Percentiles rank a stretch among this genome's conserved stretches.
Evolutionary conservation across 1,140 invertebrate species (phyloP).

Genomic region (Temnothorax nylanderi): DNA sequence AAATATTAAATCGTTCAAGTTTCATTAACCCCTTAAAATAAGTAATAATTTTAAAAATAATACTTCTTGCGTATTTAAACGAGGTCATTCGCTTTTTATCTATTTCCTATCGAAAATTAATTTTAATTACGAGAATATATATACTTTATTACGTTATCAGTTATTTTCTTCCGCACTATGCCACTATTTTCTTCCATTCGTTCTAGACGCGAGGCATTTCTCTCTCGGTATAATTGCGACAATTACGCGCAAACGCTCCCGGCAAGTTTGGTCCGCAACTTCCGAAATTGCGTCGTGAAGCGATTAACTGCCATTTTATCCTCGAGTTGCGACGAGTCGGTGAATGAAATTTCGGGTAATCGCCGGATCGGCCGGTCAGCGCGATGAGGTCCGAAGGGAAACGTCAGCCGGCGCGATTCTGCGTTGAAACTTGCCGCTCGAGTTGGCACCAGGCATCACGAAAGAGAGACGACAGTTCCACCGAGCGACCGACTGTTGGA

Average conservation of each 20-base stretch:
- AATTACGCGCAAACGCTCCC: slow-evolving; percentile 50
- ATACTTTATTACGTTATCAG: background rate
- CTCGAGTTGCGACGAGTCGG: slow-evolving; percentile 33
- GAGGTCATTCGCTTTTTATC: background rate
- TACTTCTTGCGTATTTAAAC: background rate
- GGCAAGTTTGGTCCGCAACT: slow-evolving; percentile 49
- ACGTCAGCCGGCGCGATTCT: slow-evolving; percentile 51
- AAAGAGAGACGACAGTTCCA: slow-evolving; percentile 43
- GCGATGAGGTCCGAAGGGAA: slow-evolving; percentile 41
- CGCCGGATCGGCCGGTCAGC: slow-evolving; percentile 44
- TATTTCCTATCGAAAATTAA: background rate
- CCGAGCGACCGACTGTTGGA: slow-evolving; percentile 1
- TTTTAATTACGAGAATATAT: background rate
- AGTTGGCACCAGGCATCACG: slow-evolving; percentile 27
- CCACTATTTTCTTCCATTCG: background rate
- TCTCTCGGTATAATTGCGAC: slow-evolving; percentile 15
- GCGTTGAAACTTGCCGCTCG: slow-evolving; percentile 46
- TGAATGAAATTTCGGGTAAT: slow-evolving; percentile 51
- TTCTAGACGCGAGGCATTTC: background rate
- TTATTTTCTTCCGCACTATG: background rate
- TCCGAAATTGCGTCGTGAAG: slow-evolving; percentile 50
- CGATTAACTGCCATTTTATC: slow-evolving; percentile 59
- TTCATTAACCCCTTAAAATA: background rate
- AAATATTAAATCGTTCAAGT: background rate
- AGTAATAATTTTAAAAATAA: background rate